Percentiles rank a stretch among this genome's conserved stretches.
These are phyloP conservation scores for Epistrophella euchroma DNA, from an alignment of 2,888 invertebrate species.

Conservation along the genomic window DNA sequence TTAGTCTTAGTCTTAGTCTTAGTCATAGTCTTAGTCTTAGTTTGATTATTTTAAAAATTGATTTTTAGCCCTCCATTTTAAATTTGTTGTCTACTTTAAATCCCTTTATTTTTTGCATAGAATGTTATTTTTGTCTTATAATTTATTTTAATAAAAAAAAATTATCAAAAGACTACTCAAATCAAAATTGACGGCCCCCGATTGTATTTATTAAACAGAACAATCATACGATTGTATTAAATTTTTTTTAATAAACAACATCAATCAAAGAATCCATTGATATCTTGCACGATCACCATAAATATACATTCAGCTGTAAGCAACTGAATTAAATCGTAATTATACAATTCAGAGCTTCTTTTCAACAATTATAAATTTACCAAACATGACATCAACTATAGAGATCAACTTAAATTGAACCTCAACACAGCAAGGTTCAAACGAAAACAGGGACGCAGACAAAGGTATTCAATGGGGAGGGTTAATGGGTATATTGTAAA, in stretches of 20 bases:
- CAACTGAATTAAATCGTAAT: constrained; percentile 57
- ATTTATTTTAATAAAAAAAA: constrained; percentile 7
- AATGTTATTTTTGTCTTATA: no score
- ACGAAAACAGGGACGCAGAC: neutral
- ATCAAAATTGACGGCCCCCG: constrained; percentile 8
- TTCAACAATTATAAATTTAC: constrained; percentile 11
- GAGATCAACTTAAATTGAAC: neutral
- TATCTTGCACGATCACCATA: constrained; percentile 34
- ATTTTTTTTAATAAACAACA: constrained; percentile 31
- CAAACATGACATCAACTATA: constrained; percentile 47
- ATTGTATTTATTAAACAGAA: constrained; percentile 34
- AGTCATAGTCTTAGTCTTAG: no score
- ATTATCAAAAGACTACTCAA: neutral
- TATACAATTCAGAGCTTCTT: constrained; percentile 27
- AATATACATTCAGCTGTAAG: constrained; percentile 2
- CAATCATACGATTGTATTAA: constrained; percentile 35
- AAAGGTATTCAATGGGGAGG: neutral
- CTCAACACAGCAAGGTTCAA: neutral
- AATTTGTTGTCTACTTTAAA: no score
- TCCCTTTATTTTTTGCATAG: no score
- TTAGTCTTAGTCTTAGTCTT: no score
- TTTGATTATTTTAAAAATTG: no score
- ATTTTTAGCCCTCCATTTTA: no score
- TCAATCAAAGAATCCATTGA: constrained; percentile 58
- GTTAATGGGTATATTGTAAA: no score